phyloP scores from a whole-genome alignment of 2,888 invertebrate species.

The Cremastinae sp. region DNA sequence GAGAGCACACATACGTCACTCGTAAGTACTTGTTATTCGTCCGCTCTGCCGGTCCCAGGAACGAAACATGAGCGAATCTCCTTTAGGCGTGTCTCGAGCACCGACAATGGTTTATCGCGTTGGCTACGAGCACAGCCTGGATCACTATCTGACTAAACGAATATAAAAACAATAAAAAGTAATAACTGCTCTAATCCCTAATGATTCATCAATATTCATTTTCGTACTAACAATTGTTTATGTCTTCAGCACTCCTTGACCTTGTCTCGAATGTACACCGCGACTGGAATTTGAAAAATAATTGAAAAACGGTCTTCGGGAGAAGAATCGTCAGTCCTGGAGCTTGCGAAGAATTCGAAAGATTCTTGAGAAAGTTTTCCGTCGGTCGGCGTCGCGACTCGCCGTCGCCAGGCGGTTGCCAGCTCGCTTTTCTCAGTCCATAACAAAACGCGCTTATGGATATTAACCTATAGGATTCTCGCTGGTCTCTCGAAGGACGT shows the following conservation, averaged over 20 bases:
- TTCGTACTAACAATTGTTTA: too few species aligned
- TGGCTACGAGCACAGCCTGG: too few species aligned
- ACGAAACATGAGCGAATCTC: conserved; percentile 23
- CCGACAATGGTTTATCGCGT: conserved; percentile 14
- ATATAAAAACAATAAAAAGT: too few species aligned
- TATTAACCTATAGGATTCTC: conserved; percentile 28
- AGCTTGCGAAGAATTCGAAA: conserved; percentile 23
- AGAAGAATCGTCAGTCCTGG: too few species aligned
- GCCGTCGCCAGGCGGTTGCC: conserved; percentile 48
- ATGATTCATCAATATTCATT: too few species aligned
- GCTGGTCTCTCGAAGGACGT: conserved; percentile 38
- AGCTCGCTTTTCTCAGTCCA: conserved; percentile 26
- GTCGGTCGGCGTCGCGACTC: conserved; percentile 39
- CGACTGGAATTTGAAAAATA: background rate
- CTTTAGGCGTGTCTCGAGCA: too few species aligned
- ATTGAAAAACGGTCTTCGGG: too few species aligned
- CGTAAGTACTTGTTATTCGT: conserved; percentile 12
- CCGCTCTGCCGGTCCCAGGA: conserved; percentile 36
- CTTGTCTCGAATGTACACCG: too few species aligned
- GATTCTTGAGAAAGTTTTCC: conserved; percentile 41
- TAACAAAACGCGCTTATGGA: conserved; percentile 13
- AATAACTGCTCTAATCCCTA: too few species aligned
- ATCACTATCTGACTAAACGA: too few species aligned
- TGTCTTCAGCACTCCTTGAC: too few species aligned
- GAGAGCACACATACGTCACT: too few species aligned